Conservation (phyloP, 1,140 invertebrate genomes). For the Eurosta solidaginis region DNA sequence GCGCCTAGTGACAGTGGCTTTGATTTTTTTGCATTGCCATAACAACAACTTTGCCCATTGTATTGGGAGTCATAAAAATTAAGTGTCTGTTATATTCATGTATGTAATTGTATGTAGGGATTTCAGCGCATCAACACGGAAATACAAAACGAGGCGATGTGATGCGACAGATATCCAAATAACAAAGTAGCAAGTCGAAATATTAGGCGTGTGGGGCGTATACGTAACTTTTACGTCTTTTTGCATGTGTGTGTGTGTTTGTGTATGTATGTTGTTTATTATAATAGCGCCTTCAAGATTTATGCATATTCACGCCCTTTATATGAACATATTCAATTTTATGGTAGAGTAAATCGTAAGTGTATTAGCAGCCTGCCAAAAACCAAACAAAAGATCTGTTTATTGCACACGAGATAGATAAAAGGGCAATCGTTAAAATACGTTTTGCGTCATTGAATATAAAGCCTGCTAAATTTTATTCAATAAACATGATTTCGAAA, state of each 20-base stretch:
- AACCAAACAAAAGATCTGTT: neutral
- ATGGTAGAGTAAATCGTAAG: neutral
- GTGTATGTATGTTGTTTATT: too few relatives aligned
- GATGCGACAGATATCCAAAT: neutral
- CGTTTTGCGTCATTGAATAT: too few relatives aligned
- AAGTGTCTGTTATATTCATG: neutral
- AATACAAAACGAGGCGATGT: neutral
- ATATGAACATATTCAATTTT: neutral
- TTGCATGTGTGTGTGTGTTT: too few relatives aligned
- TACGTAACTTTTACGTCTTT: slow-evolving; percentile 5
- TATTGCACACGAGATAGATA: too few relatives aligned
- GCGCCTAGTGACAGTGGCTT: neutral
- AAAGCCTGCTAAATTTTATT: too few relatives aligned
- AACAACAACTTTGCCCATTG: neutral
- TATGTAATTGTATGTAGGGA: too few relatives aligned
- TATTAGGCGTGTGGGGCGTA: neutral
- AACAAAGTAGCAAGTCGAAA: too few relatives aligned
- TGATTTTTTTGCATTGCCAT: neutral
- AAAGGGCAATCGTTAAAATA: too few relatives aligned
- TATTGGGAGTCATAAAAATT: neutral
- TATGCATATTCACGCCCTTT: neutral
- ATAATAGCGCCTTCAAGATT: neutral
- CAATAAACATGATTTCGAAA: too few relatives aligned
- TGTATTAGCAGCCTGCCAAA: neutral
- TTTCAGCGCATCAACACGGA: neutral